Base-by-base conservation (phyloP, 2,797 vertebrate species). In the Acanthiza pusilla region DNA sequence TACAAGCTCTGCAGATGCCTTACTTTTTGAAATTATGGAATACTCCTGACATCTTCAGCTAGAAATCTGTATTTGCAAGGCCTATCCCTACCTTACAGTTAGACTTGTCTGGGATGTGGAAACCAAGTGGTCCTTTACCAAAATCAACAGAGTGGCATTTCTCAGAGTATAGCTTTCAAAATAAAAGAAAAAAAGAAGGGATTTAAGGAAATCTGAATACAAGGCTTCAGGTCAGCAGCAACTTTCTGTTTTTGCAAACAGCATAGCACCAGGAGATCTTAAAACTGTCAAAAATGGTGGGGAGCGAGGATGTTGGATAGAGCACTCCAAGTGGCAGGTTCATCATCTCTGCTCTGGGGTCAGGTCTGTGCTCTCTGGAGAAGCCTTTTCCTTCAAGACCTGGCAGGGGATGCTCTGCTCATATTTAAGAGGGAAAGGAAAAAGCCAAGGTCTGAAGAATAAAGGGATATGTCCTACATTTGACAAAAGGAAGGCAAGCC, bases 321-420 rank as follows among this genome's bases (percentile, higher is more conserved):
- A 68, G 38, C 67, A 71, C 92, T 91, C 85, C 78, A 80, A 80
- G 86, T 89, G 65, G 71, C 87, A 92, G 38, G 75, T 93, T 92
- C 85, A 80, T 79, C 75, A 40, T 91, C 72, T 96, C 75, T 92
- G 78, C 85, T 77, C 50, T 67, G 32, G 13, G 57, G 75, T 95
- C 91, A 91, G 67, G 9, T 92, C 21, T 80, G 45, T 3, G 8
- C 32, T 94, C 75, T 91, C 89, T 68, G 57, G 89, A 91, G 89
- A 83, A 94, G 34, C 57, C 30, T 93, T 85, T 91, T 68, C 75
- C 57, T 92, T 91, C 68, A 74, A 74, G 68, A 30, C 34, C 45
- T 91, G 72, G 89, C 82, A 77, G 68, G 73, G 57, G 51, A 85
- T 94, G 87, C 75, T 89, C 65, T 94, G 34, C 57, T 88, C 38